A percentile compares a stretch with the other conserved stretches of the same genome.
phyloP scores from a whole-genome alignment of 2,113 vertebrate species.

The Apodemus speciosus region DNA sequence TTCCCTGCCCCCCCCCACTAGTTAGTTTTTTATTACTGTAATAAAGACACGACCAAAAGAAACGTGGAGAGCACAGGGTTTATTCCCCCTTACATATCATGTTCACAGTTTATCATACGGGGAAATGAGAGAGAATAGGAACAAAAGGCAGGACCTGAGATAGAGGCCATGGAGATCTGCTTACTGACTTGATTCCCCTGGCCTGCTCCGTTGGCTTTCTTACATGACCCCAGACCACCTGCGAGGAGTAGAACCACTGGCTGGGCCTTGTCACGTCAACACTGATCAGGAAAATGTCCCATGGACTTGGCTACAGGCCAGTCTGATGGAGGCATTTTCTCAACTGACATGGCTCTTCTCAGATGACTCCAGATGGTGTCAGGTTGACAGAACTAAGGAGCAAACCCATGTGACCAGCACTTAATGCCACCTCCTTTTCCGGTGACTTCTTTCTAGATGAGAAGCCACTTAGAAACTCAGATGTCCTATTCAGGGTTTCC shows the following conservation, averaged over 20 bases:
- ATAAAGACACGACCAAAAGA: background rate
- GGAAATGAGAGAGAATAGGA: background rate
- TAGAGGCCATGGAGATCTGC: background rate
- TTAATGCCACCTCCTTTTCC: background rate
- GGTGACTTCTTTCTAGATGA: background rate
- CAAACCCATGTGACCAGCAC: accelerated
- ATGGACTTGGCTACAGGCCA: background rate
- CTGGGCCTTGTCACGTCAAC: background rate
- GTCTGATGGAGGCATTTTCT: background rate
- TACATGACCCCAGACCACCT: background rate
- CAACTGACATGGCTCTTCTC: background rate
- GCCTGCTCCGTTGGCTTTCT: background rate
- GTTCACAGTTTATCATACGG: background rate
- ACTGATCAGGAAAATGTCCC: too few relatives aligned
- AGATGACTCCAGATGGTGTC: background rate
- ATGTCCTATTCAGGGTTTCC: background rate
- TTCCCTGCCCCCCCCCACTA: too few relatives aligned
- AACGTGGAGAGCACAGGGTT: background rate
- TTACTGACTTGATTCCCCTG: background rate
- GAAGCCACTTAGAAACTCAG: background rate
- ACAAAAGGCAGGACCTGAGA: background rate
- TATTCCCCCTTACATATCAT: background rate
- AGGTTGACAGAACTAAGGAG: background rate
- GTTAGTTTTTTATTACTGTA: background rate
- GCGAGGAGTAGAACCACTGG: background rate